These are phyloP conservation scores for Calameuta pallipes DNA, from an alignment of 2,888 invertebrate genomes.

Conservation along the genomic window DNA sequence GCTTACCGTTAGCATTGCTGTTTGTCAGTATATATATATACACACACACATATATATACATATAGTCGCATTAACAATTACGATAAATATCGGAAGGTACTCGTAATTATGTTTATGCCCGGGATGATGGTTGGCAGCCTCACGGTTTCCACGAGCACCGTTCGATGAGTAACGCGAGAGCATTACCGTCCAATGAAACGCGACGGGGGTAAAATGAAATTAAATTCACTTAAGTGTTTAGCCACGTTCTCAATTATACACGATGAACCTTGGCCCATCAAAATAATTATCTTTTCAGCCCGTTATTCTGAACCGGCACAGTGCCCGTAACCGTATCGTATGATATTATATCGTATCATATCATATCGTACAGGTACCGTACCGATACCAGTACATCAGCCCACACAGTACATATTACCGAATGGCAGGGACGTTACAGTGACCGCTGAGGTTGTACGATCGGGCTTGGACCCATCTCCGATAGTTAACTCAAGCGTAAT, in stretches of 20 bases:
- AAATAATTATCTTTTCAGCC: conserved; percentile 60
- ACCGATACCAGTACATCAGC: not conserved
- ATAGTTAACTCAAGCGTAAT: conserved; percentile 59
- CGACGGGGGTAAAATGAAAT: conserved; percentile 49
- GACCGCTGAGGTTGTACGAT: conserved; percentile 31
- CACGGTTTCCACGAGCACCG: not conserved
- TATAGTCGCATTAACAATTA: not conserved
- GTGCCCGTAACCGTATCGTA: conserved; percentile 15
- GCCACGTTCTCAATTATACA: conserved; percentile 62
- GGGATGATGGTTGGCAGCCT: not conserved
- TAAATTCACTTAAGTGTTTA: conserved; percentile 60
- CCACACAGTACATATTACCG: not conserved
- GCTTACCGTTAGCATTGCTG: not conserved
- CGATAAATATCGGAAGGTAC: not conserved
- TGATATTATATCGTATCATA: not conserved
- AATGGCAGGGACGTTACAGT: conserved; percentile 33
- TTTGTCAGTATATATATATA: not conserved
- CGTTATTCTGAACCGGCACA: conserved; percentile 43
- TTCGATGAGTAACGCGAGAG: not conserved
- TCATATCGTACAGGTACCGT: not conserved
- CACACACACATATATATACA: not conserved
- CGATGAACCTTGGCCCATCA: conserved; percentile 56
- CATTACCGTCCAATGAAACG: conserved; percentile 4
- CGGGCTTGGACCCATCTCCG: conserved; percentile 25
- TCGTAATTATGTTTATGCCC: not conserved